Evolutionary conservation across 1,140 invertebrate genomes (phyloP).

Genomic region (Cherax destructor): DNA sequence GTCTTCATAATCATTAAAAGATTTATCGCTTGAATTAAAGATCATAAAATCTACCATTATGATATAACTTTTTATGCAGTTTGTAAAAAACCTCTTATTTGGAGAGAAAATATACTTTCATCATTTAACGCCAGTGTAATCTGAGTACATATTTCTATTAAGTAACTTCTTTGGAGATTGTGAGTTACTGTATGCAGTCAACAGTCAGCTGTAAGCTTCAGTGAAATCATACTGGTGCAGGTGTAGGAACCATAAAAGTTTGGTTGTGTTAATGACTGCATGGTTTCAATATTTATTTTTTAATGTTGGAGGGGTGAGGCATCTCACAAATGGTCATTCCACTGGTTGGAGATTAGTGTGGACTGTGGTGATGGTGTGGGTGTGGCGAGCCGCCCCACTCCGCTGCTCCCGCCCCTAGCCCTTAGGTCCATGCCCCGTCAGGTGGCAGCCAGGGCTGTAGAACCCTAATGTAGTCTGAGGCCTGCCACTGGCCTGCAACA

Average conservation of each 20-base stretch:
- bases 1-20: background rate
- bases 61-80: background rate
- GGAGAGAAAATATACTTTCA: background rate
- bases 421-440: slow-evolving; percentile 51
- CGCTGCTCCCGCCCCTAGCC: slow-evolving; percentile 41
- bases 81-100: background rate
- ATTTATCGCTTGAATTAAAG: background rate
- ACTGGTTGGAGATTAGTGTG: background rate
- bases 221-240: background rate
- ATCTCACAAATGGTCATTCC: slow-evolving; percentile 12
- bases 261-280: background rate
- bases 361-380: slow-evolving; percentile 30
- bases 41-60: background rate
- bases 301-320: slow-evolving; percentile 9
- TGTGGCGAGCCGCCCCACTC: slow-evolving; percentile 29
- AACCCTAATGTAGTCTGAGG: slow-evolving; percentile 55
- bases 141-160: background rate
- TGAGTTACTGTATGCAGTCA: background rate
- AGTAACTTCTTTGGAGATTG: background rate
- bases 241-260: background rate
- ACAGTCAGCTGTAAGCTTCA: background rate
- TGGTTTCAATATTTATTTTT: slow-evolving; percentile 10
- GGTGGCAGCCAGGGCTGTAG: slow-evolving; percentile 51
- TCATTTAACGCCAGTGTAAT: background rate
- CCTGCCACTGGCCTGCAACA: slow-evolving; percentile 65